Base-by-base conservation (phyloP, 2,888 invertebrate genomes). In the Hemistola chrysoprasaria region DNA sequence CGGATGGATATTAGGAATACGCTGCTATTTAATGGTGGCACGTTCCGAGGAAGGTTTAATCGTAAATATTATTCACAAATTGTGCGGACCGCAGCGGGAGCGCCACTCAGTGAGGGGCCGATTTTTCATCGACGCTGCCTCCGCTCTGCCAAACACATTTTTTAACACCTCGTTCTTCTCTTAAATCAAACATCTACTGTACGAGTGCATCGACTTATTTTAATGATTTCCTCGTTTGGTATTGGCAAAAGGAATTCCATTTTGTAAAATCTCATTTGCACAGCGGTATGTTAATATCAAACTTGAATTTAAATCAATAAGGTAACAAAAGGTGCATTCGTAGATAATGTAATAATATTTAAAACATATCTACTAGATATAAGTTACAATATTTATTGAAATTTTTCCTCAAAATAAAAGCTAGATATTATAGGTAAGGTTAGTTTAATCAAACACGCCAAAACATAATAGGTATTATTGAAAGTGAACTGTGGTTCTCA, bases 11-110 rank as follows among this genome's bases (percentile, higher is more conserved):
- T 77, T 76, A 76, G 73, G 65, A 65, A 52, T 62, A 56, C 59
- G 57, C 56, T 57, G 65, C 67, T 69, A 71, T 74, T 74, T 74
- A 77, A 81, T 73, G 74, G 69, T 63, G 71, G 64, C 74, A 65
- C 76, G 79, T 78, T 73, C 66, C 55, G 67, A 61, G 73, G 69
- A 76, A 74, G 76, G 79, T 73, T 72, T 82, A 78, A 74, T 85
- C 82, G 78, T 85, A 85, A 85, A 86, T 85, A 84, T 85, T 77
- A 76, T 77, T 75, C 66, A 78, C 80, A 82, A 84, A 78, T 84
- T 84, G 81, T 79, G 74, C 67, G 69, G 67, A 69, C 63, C 85
- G 30, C 86, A 82, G 85, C 86, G 75, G 86, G 85, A 62, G 79
- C 69, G 54, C 64, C 64, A 66, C 86, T 65, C 87, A 81, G 87